Conservation (phyloP, 1,140 invertebrate species). For the Phocides pigmalion region DNA sequence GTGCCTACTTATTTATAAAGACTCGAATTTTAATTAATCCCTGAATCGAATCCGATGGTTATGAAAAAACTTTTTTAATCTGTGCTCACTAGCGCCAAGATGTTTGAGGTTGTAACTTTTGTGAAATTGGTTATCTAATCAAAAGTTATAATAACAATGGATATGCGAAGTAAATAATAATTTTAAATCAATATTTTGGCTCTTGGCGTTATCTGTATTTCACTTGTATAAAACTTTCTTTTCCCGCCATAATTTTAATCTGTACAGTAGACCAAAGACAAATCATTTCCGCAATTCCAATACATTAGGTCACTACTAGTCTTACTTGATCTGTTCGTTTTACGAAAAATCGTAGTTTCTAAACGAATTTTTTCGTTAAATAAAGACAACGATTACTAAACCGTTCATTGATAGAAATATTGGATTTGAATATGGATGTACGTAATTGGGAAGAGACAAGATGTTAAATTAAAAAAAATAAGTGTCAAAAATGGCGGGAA, state of each 20-base stretch:
- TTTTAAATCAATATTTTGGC: background rate
- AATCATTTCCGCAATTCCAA: slow-evolving; percentile 33
- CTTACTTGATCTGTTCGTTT: slow-evolving; percentile 26
- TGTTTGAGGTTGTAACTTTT: background rate
- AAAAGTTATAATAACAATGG: no score
- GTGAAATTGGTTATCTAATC: no score
- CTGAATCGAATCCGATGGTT: slow-evolving; percentile 8
- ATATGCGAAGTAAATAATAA: no score
- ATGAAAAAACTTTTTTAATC: background rate
- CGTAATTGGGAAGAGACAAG: no score
- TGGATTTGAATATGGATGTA: slow-evolving; percentile 26
- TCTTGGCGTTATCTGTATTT: slow-evolving; percentile 29
- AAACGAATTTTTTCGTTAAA: slow-evolving; percentile 23
- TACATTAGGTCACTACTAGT: slow-evolving; percentile 38
- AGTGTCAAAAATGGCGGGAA: background rate
- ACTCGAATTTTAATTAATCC: slow-evolving; percentile 22
- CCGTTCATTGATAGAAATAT: slow-evolving; percentile 13
- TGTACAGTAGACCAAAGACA: slow-evolving; percentile 56
- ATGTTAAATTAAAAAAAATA: slow-evolving; percentile 5
- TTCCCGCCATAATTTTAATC: slow-evolving; percentile 40
- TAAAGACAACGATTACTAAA: slow-evolving; percentile 33
- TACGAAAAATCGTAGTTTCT: slow-evolving; percentile 9
- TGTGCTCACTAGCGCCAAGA: slow-evolving; percentile 21
- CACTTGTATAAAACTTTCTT: slow-evolving; percentile 39
- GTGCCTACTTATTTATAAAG: slow-evolving; percentile 63